Base-by-base conservation (phyloP, 1,140 invertebrate species). In the Drosophila cardini region DNA sequence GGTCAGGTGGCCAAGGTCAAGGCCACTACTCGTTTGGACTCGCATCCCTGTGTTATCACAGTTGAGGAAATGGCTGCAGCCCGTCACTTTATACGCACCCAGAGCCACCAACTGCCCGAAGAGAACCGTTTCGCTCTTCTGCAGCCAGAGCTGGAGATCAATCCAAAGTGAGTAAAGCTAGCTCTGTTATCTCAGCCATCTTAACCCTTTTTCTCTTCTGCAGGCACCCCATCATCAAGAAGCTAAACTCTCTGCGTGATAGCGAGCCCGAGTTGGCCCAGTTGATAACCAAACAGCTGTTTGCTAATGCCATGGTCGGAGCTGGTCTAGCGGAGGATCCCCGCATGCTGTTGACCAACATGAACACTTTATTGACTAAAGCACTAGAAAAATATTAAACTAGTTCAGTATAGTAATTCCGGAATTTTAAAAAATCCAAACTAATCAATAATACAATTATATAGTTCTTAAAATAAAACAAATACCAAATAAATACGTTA, bases 61-160 rank as follows among this genome's bases (percentile, higher is more conserved):
- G 97, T 99, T 0, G 96, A 97, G 82, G 98, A 99, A 92, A 99
- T 99, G 98, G 98, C 97, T 0, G 96, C 97, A 8, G 98, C 98
- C 0, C 93, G 98, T 68, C 98, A 99, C 92, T 99, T 99, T 83
- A 95, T 99, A 61, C 94, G 96, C 50, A 98, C 97, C 4, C 97
- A 98, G 82, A 95, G 96, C 55, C 95, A 97, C 86, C 95, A 96
- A 78, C 93, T 98, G 30, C 95, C 95, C 0, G 97, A 98, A 79
- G 97, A 98, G 76, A 96, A 97, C 84, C 94, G 97, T 80, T 98
- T 96, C 87, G 95, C 96, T 1, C 91, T 99, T 13, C 93, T 99
- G 30, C 96, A 98, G 90, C 98, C 98, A 0, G 96, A 97, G 72
- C 93, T 99, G 32, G 98, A 99, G 93, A 96, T 99, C 50, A 99